These are phyloP conservation scores for Diprion similis DNA, from an alignment of 1,140 invertebrate species.

Conservation along the genomic window DNA sequence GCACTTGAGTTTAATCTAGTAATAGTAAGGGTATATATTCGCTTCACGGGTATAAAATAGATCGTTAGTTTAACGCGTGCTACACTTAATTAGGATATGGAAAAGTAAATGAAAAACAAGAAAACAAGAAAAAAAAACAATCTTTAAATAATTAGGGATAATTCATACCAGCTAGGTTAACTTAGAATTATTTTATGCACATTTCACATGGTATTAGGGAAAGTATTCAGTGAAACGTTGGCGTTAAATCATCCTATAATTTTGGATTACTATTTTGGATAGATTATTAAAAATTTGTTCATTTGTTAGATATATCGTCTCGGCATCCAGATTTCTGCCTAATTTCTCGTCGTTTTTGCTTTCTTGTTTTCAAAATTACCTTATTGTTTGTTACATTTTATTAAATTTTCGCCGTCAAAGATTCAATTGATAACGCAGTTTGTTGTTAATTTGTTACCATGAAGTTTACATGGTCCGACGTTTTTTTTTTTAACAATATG, in stretches of 20 bases:
- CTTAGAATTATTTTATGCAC: too few species aligned
- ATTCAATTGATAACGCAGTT: not conserved
- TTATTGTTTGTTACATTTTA: not conserved
- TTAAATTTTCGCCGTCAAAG: slow-evolving; percentile 7
- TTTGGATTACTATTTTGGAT: slow-evolving; percentile 25
- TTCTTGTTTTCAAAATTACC: slow-evolving; percentile 21
- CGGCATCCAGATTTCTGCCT: slow-evolving; percentile 17
- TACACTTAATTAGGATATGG: not conserved
- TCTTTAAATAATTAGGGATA: not conserved
- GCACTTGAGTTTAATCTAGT: too few species aligned
- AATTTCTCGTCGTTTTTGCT: slow-evolving; percentile 14
- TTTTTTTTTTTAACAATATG: slow-evolving; percentile 15
- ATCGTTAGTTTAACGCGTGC: not conserved
- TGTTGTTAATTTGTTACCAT: slow-evolving; percentile 15
- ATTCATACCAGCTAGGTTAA: not conserved
- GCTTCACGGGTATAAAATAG: not conserved
- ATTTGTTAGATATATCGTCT: slow-evolving; percentile 17
- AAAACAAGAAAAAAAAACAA: not conserved
- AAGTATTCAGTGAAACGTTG: slow-evolving; percentile 28
- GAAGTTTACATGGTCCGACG: not conserved
- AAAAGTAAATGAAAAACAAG: not conserved
- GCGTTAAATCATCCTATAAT: slow-evolving; percentile 23
- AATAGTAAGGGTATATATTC: not conserved
- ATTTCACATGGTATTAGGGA: too few species aligned
- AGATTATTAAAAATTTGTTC: slow-evolving; percentile 19